Base-by-base conservation (phyloP, 2,888 invertebrate species). In the Tiliacea aurago region DNA sequence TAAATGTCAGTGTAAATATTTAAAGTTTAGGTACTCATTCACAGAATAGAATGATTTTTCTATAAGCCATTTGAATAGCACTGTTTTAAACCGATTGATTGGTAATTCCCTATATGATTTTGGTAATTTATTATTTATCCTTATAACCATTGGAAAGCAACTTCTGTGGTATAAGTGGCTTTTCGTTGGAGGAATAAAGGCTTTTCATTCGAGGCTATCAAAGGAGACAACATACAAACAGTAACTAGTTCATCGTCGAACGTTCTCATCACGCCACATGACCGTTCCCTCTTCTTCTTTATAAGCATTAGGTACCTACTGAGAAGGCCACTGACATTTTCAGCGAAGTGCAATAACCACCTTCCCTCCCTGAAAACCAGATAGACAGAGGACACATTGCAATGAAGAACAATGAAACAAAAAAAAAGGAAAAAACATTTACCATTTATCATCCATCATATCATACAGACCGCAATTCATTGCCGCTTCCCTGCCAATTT, bases 381-480 rank as follows among this genome's bases (percentile, higher is more conserved):
- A 11, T n/a, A 51, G 11, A 33, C 20, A 56, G 10, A 56, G 53
- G 23, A 23, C 33, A 68, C 23, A 70, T 43, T 11, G 7, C 23
- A 37, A 53, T 61, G 10, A 43, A 68, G 20, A 47, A 53, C 49
- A 58, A 53, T 18, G 13, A 79, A 53, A 63, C 47, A 61, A 62
- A 70, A 43, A 61, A 69, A 51, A 37, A 28, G n/a, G n/a, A 23
- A 73, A 79, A 28, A 51, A 43, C 63, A 61, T 33, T 53, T 11
- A 45, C 62, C 56, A 59, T 23, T 51, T 11, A 49, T 68, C 47
- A 64, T 80, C 11, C 55, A 37, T 76, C 73, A 76, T 37, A 37
- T 76, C 73, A 76, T 37, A 47, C 15, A 72, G 4, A 51, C 75
- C 56, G 75, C 75, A 80, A 81, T 81, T 66, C 65, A 76, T 63